These are phyloP conservation scores for Caenorhabditis remanei DNA, from an alignment of 1,140 invertebrate genomes.

Conservation along the genomic window DNA sequence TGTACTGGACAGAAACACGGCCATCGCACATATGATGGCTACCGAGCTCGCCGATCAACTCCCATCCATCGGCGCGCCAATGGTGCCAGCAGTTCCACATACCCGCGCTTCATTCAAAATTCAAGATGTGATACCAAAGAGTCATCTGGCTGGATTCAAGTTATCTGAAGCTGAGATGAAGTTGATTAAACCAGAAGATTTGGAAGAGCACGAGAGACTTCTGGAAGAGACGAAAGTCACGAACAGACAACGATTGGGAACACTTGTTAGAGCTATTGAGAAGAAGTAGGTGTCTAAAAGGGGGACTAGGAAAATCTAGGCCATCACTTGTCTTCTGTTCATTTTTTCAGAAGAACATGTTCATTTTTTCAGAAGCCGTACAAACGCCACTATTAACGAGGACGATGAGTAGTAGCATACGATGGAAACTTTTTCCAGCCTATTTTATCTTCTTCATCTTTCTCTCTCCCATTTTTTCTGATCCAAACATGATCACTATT, in stretches of 20 bases:
- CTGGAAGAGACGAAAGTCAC: slow-evolving; percentile 63
- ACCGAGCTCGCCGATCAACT: slow-evolving; percentile 76
- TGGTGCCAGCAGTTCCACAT: slow-evolving; percentile 70
- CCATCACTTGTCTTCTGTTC: background rate
- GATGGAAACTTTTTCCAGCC: background rate
- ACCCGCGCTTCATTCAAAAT: slow-evolving; percentile 78
- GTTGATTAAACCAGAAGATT: slow-evolving; percentile 73
- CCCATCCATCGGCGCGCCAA: slow-evolving; percentile 65
- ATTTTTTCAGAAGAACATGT: no score
- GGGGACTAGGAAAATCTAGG: no score
- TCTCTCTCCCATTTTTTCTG: background rate
- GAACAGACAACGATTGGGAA: slow-evolving; percentile 62
- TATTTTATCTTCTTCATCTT: background rate
- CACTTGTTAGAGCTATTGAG: slow-evolving; percentile 59
- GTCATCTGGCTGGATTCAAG: slow-evolving; percentile 73
- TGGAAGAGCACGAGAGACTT: slow-evolving; percentile 65
- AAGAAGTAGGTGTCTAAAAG: slow-evolving; percentile 30
- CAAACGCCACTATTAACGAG: slow-evolving; percentile 41
- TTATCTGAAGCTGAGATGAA: slow-evolving; percentile 76
- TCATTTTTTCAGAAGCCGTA: slow-evolving; percentile 4
- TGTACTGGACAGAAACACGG: slow-evolving; percentile 76
- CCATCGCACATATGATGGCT: slow-evolving; percentile 77
- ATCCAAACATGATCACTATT: slow-evolving; percentile 12
- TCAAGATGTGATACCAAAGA: slow-evolving; percentile 77
- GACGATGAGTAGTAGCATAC: slow-evolving; percentile 46